Evolutionary conservation across 37 sponge, comb jelly and placozoan genomes (phyloP), one percentile per base, ranked within the genome.

Genomic region (Spongilla lacustris): DNA sequence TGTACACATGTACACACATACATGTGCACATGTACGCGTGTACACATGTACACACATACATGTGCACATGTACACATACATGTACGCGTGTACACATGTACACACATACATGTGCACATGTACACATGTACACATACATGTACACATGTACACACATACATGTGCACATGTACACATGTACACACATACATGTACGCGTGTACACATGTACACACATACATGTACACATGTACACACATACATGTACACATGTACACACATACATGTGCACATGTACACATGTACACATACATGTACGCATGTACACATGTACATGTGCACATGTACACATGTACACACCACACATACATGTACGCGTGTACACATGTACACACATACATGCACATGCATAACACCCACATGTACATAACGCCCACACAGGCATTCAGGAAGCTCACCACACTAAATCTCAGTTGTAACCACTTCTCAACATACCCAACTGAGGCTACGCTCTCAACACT

Each of bases 401-500:
- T 13, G 30, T 35, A 24, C 22, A n/a, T n/a, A 27, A 30, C 76
- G 9, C 13, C 66, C 72, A 11, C 70, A 27, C 50, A 92, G 89
- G 90, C 86, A 48, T 73, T 93, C 76, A 67, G 8, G 25, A 74
- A 75, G 23, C 70, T 93, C 31, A 25, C 33, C 4, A 24, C 49
- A 0, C 73, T 93, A 19, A 77, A 78, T 66, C 87, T 87, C n/a
- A 80, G 87, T 31, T 90, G 90, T 58, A 93, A 93, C 66, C 22
- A 35, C 9, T 86, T 93, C 34, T n/a, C 38, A 21, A 23, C 26
- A 25, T 87, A 89, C 27, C 94, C 94, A 5, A 10, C 26, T 5
- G 87, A 89, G 28, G 49, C 71, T 9, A 27, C 79, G 41, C 69
- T 80, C 72, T 28, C 28, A 6, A 67, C 69, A 19, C 90, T 93